Evolutionary conservation across 2,888 invertebrate species (phyloP).

Genomic region (Parnassius smintheus): DNA sequence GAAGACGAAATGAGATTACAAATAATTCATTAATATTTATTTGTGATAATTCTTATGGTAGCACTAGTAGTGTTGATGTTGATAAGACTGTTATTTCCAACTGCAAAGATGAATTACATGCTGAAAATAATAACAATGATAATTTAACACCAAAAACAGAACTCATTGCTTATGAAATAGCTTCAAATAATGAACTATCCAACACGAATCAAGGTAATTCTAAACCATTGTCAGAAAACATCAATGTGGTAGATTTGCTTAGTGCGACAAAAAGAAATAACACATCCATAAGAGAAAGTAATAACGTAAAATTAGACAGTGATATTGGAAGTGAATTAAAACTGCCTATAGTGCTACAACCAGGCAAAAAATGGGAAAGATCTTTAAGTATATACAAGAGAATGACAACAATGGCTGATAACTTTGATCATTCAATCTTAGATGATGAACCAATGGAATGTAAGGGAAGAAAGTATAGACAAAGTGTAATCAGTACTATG

Average conservation of each 20-base stretch:
- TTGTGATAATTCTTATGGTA: slow-evolving; percentile 48
- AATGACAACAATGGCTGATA: slow-evolving; percentile 66
- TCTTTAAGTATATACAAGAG: slow-evolving; percentile 82
- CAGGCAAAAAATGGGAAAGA: slow-evolving; percentile 86
- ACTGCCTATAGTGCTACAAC: slow-evolving; percentile 74
- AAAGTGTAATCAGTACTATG: slow-evolving; percentile 76
- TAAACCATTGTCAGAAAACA: background rate
- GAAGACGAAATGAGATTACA: slow-evolving; percentile 54
- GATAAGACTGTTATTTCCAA: slow-evolving; percentile 47
- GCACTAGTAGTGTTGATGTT: slow-evolving; percentile 46
- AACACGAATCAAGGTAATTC: background rate
- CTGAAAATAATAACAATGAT: slow-evolving; percentile 7
- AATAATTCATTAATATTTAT: slow-evolving; percentile 52
- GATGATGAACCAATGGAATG: slow-evolving; percentile 59
- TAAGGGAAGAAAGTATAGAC: slow-evolving; percentile 79
- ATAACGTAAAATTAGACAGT: slow-evolving; percentile 35
- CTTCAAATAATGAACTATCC: background rate
- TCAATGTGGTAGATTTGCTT: background rate
- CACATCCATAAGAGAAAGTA: slow-evolving; percentile 28
- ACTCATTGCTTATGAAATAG: background rate
- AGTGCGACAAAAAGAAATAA: slow-evolving; percentile 39
- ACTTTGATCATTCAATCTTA: slow-evolving; percentile 60
- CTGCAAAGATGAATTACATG: slow-evolving; percentile 24
- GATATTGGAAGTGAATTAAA: slow-evolving; percentile 41
- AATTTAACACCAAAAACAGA: background rate